Evolutionary conservation across 2,797 vertebrate genomes (phyloP), one percentile per base, ranked within the genome.

Genomic region (Alcedo atthis): DNA sequence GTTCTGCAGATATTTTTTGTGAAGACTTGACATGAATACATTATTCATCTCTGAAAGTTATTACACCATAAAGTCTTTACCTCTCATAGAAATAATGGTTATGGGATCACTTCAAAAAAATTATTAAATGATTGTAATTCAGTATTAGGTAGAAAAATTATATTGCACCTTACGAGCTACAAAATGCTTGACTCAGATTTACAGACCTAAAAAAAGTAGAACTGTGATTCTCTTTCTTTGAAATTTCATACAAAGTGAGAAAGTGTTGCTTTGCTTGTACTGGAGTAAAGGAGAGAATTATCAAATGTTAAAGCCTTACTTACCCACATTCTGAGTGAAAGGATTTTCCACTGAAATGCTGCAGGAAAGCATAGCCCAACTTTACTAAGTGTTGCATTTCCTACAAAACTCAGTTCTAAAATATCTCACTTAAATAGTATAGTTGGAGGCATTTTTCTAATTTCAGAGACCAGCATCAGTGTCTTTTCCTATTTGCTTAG

Each of bases 51-150:
- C 77, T 40, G 26, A 53, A 91, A 90, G 40, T 90, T 92, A 89
- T 26, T 85, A 73, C 66, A 53, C 32, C 69, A 53, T 93, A 69
- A 95, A 93, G 32, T 85, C 76, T 75, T 85, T 89, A 87, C 75
- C 19, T 90, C 68, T 80, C 46, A 5, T 45, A 83, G 88, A 93
- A 93, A 69, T 92, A 89, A 92, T 59, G 69, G 22, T 58, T 87
- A 43, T 81, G 71, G 59, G 78, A 77, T 82, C 37, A 28, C 54
- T 88, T 88, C 81, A 66, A 57, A 86, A 93, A 91, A 80, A 84
- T 68, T 73, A 68, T 62, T 8, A 85, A 92, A 92, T 85, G n/a
- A 89, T 20, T 4, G 1, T 78, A 83, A 87, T 75, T 87, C 58
- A 55, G 24, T 77, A 53, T 85, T 63, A 66, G 40, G 48, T 81